Evolutionary conservation across 2,797 vertebrate species (phyloP).

Genomic region (Menidia menidia): DNA sequence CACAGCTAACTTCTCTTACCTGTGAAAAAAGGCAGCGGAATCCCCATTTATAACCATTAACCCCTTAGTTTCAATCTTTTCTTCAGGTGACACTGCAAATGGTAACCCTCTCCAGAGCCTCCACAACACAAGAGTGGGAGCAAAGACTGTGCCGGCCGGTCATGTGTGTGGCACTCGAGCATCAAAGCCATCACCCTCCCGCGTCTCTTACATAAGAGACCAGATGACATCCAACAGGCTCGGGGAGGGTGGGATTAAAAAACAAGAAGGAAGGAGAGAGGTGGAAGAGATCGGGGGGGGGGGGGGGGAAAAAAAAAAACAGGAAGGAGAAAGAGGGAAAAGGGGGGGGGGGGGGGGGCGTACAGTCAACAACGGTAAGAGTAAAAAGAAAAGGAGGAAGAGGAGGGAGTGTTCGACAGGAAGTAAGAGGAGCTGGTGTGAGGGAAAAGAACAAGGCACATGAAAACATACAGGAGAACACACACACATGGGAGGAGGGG

Average conservation of each 20-base stretch:
- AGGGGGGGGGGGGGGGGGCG: too few relatives aligned
- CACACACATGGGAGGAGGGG: neutral
- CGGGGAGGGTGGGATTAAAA: constrained; percentile 53
- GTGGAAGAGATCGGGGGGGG: constrained; percentile 31
- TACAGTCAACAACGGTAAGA: too few relatives aligned
- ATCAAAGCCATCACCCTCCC: constrained; percentile 58
- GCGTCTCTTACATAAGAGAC: constrained; percentile 75
- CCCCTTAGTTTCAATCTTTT: constrained; percentile 11
- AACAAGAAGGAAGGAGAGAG: constrained; percentile 19
- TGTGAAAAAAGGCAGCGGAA: constrained; percentile 51
- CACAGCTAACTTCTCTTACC: constrained; percentile 38
- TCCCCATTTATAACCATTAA: constrained; percentile 68
- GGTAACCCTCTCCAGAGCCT: constrained; percentile 43
- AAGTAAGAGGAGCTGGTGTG: constrained; percentile 44
- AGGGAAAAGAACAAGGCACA: constrained; percentile 22
- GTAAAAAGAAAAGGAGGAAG: constrained; percentile 2
- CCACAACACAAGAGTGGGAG: constrained; percentile 37
- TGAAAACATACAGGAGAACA: constrained; percentile 8
- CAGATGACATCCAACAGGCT: constrained; percentile 73
- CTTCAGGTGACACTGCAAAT: constrained; percentile 24
- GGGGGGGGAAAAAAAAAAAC: constrained; percentile 30
- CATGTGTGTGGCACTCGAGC: constrained; percentile 48
- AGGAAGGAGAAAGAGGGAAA: too few relatives aligned
- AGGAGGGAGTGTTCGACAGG: constrained; percentile 45
- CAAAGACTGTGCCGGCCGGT: constrained; percentile 37